Conservation (phyloP, 2,797 vertebrate species). For the Heliangelus exortis region DNA sequence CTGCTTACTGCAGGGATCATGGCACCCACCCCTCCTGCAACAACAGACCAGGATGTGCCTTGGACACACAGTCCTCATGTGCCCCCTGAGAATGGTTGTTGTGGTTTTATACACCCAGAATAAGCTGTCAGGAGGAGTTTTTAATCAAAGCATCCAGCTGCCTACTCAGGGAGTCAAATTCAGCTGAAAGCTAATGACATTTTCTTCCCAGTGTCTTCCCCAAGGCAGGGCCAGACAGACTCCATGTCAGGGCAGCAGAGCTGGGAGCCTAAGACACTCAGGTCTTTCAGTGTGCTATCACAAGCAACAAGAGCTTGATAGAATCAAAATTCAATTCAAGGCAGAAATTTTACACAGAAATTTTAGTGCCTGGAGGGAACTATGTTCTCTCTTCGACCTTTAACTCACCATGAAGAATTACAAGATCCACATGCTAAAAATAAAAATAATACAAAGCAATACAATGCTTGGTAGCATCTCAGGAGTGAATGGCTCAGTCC, state of each 20-base stretch:
- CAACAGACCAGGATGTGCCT: not conserved
- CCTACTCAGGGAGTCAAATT: not conserved
- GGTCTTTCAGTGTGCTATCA: not conserved
- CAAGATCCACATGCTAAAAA: not conserved
- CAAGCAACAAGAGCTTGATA: not conserved
- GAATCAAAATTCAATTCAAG: not conserved
- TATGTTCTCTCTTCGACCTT: not conserved
- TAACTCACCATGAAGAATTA: not conserved
- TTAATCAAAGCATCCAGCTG: not conserved
- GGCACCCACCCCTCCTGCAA: not conserved
- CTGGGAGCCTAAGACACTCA: not conserved
- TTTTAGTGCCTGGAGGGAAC: not conserved
- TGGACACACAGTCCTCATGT: accelerated
- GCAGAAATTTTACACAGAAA: not conserved
- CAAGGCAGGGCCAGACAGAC: not conserved
- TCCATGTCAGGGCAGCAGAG: not conserved
- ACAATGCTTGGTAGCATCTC: not conserved
- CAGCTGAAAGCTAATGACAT: not conserved
- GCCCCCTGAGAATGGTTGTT: not conserved
- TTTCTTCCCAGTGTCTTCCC: not conserved
- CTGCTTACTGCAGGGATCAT: not conserved
- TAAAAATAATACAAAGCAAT: not conserved
- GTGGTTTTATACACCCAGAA: not conserved
- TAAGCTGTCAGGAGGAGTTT: not conserved
- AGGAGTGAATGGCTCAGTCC: not conserved